These are phyloP conservation scores for Dioctria rufipes DNA, from an alignment of 2,888 invertebrate species.

Conservation along the genomic window DNA sequence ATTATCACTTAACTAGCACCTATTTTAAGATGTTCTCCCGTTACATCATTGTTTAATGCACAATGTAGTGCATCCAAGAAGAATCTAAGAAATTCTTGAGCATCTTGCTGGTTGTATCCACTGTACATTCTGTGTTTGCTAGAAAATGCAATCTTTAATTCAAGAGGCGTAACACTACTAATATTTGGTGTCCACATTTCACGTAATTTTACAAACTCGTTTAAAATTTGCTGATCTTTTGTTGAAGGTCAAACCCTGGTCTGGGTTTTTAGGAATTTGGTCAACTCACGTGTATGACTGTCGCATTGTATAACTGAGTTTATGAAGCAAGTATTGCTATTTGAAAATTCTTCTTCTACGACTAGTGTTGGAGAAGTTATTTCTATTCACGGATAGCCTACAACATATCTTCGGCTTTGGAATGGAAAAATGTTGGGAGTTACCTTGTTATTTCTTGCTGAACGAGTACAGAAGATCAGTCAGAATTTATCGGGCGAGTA, in stretches of 20 bases:
- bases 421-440: too few species aligned
- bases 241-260: constrained; percentile 67
- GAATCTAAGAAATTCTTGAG: constrained; percentile 91
- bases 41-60: constrained; percentile 87
- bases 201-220: constrained; percentile 78
- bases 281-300: constrained; percentile 70
- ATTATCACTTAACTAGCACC: constrained; percentile 86
- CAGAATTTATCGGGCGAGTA: too few species aligned
- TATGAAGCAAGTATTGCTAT: too few species aligned
- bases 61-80: constrained; percentile 92
- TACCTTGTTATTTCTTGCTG: too few species aligned
- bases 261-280: constrained; percentile 68
- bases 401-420: too few species aligned
- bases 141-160: constrained; percentile 87
- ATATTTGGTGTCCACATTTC: constrained; percentile 80
- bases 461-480: too few species aligned
- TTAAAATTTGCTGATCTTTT: constrained; percentile 70
- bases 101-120: constrained; percentile 94
- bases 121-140: constrained; percentile 92
- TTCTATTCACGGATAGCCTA: too few species aligned
- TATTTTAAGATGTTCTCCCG: constrained; percentile 82
- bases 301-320: constrained; percentile 71
- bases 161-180: constrained; percentile 70
- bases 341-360: too few species aligned
- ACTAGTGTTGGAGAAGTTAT: too few species aligned